Evolutionary conservation across 2,888 invertebrate genomes (phyloP), one percentile per base, ranked within the genome.

Genomic region (Agrotis exclamationis): DNA sequence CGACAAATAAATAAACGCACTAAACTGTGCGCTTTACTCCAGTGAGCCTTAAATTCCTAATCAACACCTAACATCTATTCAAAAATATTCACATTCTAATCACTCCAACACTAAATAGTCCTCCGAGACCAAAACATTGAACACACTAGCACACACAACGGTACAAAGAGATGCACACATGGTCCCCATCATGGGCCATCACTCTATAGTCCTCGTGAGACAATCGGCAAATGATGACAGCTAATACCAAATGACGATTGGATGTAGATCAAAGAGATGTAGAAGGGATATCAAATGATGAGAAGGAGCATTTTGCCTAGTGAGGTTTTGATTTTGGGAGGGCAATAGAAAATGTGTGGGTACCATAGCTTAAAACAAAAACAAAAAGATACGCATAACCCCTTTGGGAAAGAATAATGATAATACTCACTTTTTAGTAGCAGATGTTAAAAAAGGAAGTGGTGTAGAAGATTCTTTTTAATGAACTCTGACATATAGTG

Each of bases 181-280:
- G 50, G 39, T 63, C 64, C 70, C 59, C 64, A 74, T 45, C 74
- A 33, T 45, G 33, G 22, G 20, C 47, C 66, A 70, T 77, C 72
- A 84, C 85, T 86, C 82, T 76, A 47, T 47, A 76, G 76, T 48
- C 59, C 44, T 24, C 78, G 75, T 75, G 80, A 84, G 84, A 89
- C 89, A 93, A 93, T 93, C 93, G 92, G 89, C 89, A 90, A 93
- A 93, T 93, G 92, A 93, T 93, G 84, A 84, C 89, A 85, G 89
- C 92, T 92, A 93, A 93, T 93, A 92, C 91, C 87, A 88, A 91
- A 91, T 91, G 92, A 92, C 89, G 84, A 90, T 85, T 72, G 70
- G 72, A 77, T 87, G 84, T 60, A 82, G 89, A 90, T 28, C 68
- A 88, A 71, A 47, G 56, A 47, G 39, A 1, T 22, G 75, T 58